These are phyloP conservation scores for Sterna hirundo DNA, from an alignment of 2,113 vertebrate species.

Conservation along the genomic window DNA sequence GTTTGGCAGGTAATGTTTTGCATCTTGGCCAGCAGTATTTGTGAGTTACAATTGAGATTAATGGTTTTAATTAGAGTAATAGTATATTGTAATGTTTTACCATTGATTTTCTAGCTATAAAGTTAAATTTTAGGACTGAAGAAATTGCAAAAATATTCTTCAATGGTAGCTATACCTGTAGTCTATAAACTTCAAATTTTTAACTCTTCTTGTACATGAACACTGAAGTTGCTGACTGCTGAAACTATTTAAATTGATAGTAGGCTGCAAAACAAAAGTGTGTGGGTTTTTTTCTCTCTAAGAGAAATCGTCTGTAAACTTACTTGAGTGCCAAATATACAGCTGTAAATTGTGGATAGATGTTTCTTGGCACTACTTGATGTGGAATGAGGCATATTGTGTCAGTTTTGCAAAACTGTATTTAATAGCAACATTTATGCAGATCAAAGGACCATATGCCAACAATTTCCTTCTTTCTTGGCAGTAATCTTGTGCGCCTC, in stretches of 20 bases:
- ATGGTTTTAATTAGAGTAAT: not conserved
- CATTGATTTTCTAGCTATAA: not conserved
- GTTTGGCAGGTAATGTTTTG: conserved; percentile 91
- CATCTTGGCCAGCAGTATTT: not conserved
- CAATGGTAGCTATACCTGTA: not conserved
- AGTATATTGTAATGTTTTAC: not conserved
- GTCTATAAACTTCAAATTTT: not conserved
- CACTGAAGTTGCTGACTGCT: not conserved
- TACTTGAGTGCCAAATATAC: not conserved
- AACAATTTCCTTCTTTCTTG: not conserved
- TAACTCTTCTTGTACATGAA: not conserved
- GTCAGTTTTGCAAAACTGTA: not conserved
- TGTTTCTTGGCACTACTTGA: not conserved
- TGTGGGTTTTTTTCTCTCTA: not conserved
- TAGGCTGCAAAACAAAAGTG: not conserved
- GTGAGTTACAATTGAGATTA: not conserved
- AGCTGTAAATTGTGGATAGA: not conserved
- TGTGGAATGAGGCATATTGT: not conserved
- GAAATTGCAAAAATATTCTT: not conserved
- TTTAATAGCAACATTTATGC: not conserved
- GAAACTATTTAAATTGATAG: not conserved
- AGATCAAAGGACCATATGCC: not conserved
- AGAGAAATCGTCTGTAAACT: not conserved
- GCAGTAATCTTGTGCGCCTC: not conserved
- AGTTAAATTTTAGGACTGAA: not conserved